Conservation (phyloP, 2,113 vertebrate species). For the Axis porcinus region DNA sequence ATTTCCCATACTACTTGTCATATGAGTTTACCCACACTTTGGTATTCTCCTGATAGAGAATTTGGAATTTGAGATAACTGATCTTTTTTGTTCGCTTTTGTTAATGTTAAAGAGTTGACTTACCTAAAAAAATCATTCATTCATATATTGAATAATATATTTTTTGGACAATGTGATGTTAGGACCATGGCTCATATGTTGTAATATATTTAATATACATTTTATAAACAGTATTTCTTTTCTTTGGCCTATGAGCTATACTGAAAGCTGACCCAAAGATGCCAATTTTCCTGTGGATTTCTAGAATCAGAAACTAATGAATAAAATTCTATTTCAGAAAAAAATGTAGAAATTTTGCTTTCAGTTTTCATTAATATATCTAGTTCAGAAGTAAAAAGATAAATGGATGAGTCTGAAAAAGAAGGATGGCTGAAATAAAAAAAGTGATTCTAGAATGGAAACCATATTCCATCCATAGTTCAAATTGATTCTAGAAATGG, state of each 20-base stretch:
- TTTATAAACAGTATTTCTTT: background rate
- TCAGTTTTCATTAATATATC: background rate
- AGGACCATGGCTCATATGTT: background rate
- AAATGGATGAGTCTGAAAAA: background rate
- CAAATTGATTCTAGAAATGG: background rate
- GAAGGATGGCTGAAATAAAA: background rate
- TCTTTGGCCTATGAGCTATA: background rate
- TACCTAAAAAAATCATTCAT: background rate
- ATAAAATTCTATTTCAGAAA: conserved; percentile 13
- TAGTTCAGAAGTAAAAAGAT: background rate
- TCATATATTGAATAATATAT: background rate
- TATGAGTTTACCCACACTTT: background rate
- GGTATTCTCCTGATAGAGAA: background rate
- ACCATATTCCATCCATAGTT: background rate
- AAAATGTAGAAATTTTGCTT: background rate
- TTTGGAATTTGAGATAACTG: background rate
- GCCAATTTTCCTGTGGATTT: background rate
- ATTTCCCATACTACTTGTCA: background rate
- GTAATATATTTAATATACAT: background rate
- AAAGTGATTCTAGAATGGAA: background rate
- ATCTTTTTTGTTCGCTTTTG: background rate
- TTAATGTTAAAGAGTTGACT: background rate
- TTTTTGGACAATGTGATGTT: background rate
- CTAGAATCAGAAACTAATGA: background rate
- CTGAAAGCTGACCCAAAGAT: background rate